Evolutionary conservation across 2,113 vertebrate species (phyloP), one percentile per base, ranked within the genome.

Genomic region (Loxodonta africana): DNA sequence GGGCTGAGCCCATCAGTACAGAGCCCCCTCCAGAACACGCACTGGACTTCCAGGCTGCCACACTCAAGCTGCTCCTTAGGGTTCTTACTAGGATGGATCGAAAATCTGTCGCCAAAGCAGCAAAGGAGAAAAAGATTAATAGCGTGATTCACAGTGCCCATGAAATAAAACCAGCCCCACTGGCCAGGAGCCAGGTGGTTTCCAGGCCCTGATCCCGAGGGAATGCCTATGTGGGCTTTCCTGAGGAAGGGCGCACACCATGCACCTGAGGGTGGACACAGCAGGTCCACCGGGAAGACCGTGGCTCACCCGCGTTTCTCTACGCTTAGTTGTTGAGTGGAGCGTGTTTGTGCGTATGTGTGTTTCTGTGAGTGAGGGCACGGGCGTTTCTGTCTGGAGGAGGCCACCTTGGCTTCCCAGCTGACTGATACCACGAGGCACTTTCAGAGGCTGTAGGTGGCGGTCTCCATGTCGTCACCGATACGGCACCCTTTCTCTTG

Each of bases 181-280:
- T 21, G n/a, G 85, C 78, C n/a, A 3, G 11, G 7, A 23, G 63
- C 20, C 0, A 0, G 1, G 0, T 0, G 0, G 25, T 73, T n/a
- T 60, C 41, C 65, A 76, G 67, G 46, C 21, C 9, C 28, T 44
- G 41, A 33, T 12, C 48, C 28, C 0, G 0, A 67, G 60, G 87
- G 17, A 37, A 18, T 21, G 8, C 23, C 60, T 30, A 0, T 7
- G 0, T 9, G 37, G 57, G 33, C 67, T 8, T 80, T 26, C 77
- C 37, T 30, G 15, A n/a, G 30, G 37, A 74, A 46, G 74, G 26
- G 0, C 0, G 3, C 30, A n/a, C 67, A 20, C 65, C 28, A 14
- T 48, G 92, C 10, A 2, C 62, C 25, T 20, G 15, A 1, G 28
- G 4, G 48, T 48, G 46, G 14, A 33, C 8, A 4, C 15, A 23